phyloP scores from a whole-genome alignment of 92 coral and sea anemone species.

The Pocillopora grandis region DNA sequence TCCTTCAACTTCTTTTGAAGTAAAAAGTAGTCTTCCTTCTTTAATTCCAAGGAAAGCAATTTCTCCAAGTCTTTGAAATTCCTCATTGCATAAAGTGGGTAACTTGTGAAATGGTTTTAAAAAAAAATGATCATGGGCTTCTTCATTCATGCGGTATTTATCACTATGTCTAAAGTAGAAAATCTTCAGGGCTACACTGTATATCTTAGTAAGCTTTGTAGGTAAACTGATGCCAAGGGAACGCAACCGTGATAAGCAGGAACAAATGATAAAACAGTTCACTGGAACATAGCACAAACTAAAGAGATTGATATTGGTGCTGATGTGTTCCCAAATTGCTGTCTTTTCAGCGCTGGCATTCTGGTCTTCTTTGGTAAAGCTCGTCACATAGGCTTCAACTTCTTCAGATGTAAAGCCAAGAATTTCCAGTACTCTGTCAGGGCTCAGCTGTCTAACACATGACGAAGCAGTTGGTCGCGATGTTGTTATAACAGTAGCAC shows the following conservation, averaged over 20 bases:
- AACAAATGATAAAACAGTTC: neutral
- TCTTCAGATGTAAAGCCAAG: conserved; percentile 9
- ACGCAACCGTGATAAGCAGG: neutral
- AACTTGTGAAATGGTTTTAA: neutral
- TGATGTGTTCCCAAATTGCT: neutral
- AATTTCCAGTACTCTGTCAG: neutral
- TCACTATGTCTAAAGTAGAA: neutral
- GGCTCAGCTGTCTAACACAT: neutral
- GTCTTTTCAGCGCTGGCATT: neutral
- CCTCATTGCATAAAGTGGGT: neutral
- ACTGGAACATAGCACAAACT: neutral
- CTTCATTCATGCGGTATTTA: neutral
- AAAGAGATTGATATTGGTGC: neutral
- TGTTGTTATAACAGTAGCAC: conserved; percentile 12
- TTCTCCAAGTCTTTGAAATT: neutral
- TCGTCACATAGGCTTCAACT: neutral
- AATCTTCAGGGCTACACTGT: neutral
- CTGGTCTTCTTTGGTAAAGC: neutral
- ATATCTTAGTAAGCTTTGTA: neutral
- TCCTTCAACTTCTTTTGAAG: neutral
- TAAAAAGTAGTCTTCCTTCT: neutral
- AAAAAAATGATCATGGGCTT: neutral
- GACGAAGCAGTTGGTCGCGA: neutral
- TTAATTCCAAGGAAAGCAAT: neutral
- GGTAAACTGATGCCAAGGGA: neutral